Percentiles rank a stretch among this genome's conserved stretches.
Evolutionary conservation across 2,888 invertebrate genomes (phyloP).

Genomic region (Eupithecia vulgata): DNA sequence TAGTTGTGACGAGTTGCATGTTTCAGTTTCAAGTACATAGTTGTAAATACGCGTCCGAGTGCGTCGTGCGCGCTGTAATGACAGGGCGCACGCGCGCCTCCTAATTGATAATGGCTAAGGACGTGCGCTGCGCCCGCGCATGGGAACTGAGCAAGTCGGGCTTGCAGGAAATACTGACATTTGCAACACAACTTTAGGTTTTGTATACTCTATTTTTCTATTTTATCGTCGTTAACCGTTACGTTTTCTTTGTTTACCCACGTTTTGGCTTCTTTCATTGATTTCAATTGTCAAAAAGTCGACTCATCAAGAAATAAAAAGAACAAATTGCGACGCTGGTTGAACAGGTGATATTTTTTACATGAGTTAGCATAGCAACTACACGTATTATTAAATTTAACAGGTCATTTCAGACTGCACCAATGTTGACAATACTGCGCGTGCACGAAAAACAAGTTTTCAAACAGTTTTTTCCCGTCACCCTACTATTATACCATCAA

Average conservation of each 20-base stretch:
- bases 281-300: too few relatives aligned
- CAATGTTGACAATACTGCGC: not conserved
- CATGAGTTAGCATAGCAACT: too few relatives aligned
- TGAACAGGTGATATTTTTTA: not conserved
- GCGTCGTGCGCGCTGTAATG: slow-evolving; percentile 79
- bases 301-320: too few relatives aligned
- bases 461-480: slow-evolving; percentile 28
- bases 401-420: slow-evolving; percentile 8
- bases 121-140: slow-evolving; percentile 67
- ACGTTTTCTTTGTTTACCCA: not conserved
- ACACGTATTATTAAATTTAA: not conserved
- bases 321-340: not conserved
- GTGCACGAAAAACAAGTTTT: slow-evolving; percentile 4
- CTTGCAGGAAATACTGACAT: slow-evolving; percentile 9
- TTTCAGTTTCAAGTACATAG: not conserved
- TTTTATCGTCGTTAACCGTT: not conserved
- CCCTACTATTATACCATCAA: slow-evolving; percentile 36
- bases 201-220: not conserved
- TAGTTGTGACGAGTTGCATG: not conserved
- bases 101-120: slow-evolving; percentile 81
- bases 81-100: slow-evolving; percentile 79
- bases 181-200: not conserved
- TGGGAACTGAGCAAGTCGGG: slow-evolving; percentile 57
- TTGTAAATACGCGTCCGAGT: slow-evolving; percentile 54
- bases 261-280: too few relatives aligned